Conservation (phyloP, 2,113 vertebrate species). For the Rhegmatorhina hoffmannsi region DNA sequence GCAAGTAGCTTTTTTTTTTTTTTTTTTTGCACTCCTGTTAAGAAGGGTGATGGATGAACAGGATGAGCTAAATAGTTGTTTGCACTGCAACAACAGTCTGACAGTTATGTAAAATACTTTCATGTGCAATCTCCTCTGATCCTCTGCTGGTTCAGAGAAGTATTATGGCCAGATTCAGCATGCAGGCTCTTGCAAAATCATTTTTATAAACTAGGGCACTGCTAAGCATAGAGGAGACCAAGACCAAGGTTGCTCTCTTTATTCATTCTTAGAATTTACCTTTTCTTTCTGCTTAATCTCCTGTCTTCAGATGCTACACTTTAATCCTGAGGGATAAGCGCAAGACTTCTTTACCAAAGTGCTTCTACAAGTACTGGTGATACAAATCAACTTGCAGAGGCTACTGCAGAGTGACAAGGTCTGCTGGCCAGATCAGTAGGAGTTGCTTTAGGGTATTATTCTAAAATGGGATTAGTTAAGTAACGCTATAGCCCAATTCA, state of each 20-base stretch:
- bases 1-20: constrained; percentile 3
- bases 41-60: background rate
- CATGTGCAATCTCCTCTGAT: constrained; percentile 52
- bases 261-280: constrained; percentile 49
- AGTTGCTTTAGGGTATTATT: background rate
- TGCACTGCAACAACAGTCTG: constrained; percentile 21
- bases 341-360: background rate
- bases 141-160: constrained; percentile 34
- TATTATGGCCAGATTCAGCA: constrained; percentile 52
- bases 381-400: constrained; percentile 53
- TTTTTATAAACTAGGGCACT: constrained; percentile 51
- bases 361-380: constrained; percentile 4
- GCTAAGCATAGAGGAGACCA: constrained; percentile 26
- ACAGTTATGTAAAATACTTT: constrained; percentile 66
- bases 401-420: background rate
- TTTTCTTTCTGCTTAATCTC: constrained; percentile 40
- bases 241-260: constrained; percentile 28
- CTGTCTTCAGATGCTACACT: constrained; percentile 11
- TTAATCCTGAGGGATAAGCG: constrained; percentile 14
- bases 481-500: background rate
- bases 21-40: background rate
- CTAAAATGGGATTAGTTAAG: constrained; percentile 44
- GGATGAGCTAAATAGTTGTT: constrained; percentile 21
- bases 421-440: background rate
- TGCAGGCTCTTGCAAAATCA: background rate